Evolutionary conservation across 2,797 vertebrate genomes (phyloP).

Genomic region (Pitangus sulphuratus): DNA sequence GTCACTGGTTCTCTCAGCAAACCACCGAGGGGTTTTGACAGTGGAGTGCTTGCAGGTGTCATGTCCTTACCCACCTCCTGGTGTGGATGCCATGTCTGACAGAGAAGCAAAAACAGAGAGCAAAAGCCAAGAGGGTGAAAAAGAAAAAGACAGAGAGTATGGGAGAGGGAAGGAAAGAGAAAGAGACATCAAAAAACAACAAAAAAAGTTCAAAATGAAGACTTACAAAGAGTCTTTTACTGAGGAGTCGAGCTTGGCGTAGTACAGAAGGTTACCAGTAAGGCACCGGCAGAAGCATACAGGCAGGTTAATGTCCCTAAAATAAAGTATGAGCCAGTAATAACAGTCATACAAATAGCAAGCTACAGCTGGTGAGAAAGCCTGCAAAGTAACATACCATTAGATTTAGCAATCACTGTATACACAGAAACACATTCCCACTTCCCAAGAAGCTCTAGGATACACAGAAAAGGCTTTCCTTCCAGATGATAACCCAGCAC

Average conservation of each 20-base stretch:
- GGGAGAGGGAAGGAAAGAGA: background rate
- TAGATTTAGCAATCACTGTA: background rate
- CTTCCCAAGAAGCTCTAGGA: background rate
- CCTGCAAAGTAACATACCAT: background rate
- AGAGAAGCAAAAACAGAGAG: background rate
- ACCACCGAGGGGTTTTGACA: background rate
- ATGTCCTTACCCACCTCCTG: background rate
- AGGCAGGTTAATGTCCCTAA: constrained; percentile 50
- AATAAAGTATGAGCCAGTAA: constrained; percentile 34
- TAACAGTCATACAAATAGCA: constrained; percentile 27
- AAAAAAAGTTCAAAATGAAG: background rate
- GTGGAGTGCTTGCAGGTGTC: background rate
- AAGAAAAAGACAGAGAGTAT: background rate
- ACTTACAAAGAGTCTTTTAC: constrained; percentile 18
- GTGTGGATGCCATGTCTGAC: background rate
- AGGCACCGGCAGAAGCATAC: background rate
- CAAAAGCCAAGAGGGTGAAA: background rate
- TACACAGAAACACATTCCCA: background rate
- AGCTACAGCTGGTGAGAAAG: background rate
- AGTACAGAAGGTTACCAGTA: background rate
- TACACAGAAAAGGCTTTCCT: background rate
- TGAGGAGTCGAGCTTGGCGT: constrained; percentile 1
- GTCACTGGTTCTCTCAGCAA: background rate
- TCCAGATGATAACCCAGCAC: background rate
- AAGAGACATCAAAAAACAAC: background rate